Base-by-base conservation (phyloP, 2,888 invertebrate genomes). In the Entomobrya proxima region DNA sequence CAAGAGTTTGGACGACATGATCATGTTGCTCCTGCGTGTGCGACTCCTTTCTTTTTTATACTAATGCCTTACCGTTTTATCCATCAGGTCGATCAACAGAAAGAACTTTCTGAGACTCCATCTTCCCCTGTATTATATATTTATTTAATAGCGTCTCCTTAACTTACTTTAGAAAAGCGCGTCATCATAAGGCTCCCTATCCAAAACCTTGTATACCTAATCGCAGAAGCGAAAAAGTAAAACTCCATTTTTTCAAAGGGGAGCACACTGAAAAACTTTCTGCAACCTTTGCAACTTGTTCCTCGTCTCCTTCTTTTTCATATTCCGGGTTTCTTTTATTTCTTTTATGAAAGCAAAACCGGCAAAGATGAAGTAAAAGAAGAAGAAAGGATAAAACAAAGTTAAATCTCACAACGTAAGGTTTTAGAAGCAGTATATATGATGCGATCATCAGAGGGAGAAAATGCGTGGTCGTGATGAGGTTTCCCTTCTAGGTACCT, bases 221-320 rank as follows among this genome's bases (percentile, higher is more conserved):
- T 27, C 6, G 15, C 9, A 61, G 15, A 30, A 67, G 37, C 18
- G 24, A 18, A 61, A 58, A 58, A 32, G 32, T 9, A 9, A 67
- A 30, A 27, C 58, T 18, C 3, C 37, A n/a, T n/a, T n/a, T 69
- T 44, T 69, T 9, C 21, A 69, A 69, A 69, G 24, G 40, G 21
- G 40, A 69, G 15, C 69, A 40, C 24, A 44, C 40, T 69, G 44
- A 37, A 69, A 74, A 74, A 74, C n/a, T 74, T 74, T 74, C 30
- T 74, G 74, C 74, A 50, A 74, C 74, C 74, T 72, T 72, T 74
- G 74, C 74, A 74, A 74, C 74, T 30, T 50, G n/a, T 50, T 50
- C 50, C 27, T 37, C n/a, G n/a, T n/a, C n/a, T n/a, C n/a, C n/a
- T n/a, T n/a, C n/a, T 37, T 18, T 37, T 21, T 24, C 21, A 24